Conservation (phyloP, 1,140 invertebrate species). For the Latrodectus geometricus region DNA sequence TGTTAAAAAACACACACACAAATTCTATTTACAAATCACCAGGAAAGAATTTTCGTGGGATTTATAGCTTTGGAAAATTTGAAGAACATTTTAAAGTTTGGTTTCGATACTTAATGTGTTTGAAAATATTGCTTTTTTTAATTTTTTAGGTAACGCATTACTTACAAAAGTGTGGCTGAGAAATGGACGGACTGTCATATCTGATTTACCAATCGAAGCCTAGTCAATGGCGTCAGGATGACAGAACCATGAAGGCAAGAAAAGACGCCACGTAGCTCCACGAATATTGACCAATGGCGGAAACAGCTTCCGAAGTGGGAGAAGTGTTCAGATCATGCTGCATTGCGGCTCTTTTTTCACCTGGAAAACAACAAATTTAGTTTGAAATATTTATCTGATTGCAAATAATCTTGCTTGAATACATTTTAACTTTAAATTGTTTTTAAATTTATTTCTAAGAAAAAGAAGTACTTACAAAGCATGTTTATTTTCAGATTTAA, state of each 20-base stretch:
- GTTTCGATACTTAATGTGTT: neutral
- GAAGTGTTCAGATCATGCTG: conserved; percentile 61
- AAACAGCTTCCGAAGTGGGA: conserved; percentile 10
- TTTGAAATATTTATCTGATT: too few species aligned
- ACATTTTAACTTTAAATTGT: too few species aligned
- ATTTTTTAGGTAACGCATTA: neutral
- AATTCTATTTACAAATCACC: too few species aligned
- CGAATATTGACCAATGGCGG: neutral
- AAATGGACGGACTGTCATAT: conserved; percentile 60
- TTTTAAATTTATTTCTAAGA: too few species aligned
- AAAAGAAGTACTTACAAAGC: too few species aligned
- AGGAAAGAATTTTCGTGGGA: too few species aligned
- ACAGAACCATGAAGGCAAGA: conserved; percentile 41
- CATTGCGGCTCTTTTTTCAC: conserved; percentile 61
- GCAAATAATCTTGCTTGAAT: too few species aligned
- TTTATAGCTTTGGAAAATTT: neutral
- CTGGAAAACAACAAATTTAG: neutral
- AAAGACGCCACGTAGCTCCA: conserved; percentile 21
- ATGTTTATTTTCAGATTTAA: too few species aligned
- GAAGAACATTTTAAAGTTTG: neutral
- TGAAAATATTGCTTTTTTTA: neutral
- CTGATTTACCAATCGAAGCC: conserved; percentile 38
- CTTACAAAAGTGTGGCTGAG: conserved; percentile 61
- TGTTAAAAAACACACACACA: too few species aligned
- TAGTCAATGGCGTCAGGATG: conserved; percentile 55